Percentiles rank a stretch among this genome's conserved stretches.
phyloP scores from a whole-genome alignment of 2,888 invertebrate genomes.

The Coronaproctus castanopsis region DNA sequence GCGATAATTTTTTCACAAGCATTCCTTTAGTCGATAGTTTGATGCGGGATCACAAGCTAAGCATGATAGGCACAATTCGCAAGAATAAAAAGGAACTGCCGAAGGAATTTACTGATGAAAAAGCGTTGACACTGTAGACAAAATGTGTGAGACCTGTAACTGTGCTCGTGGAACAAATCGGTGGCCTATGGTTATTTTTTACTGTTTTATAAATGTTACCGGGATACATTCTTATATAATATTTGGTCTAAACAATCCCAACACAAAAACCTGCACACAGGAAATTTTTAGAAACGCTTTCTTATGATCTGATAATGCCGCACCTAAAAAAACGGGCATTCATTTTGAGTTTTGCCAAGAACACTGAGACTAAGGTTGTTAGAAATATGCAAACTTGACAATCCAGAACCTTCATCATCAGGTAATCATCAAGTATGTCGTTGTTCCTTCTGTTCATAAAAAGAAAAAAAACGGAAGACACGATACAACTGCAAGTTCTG shows the following conservation, averaged over 20 bases:
- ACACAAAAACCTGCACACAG: not conserved
- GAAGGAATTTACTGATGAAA: constrained; percentile 19
- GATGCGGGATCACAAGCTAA: no score
- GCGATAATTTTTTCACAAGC: constrained; percentile 17
- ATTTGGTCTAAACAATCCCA: constrained; percentile 4
- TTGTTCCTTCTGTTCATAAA: not conserved
- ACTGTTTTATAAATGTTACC: constrained; percentile 19
- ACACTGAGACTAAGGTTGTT: not conserved
- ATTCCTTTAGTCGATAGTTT: constrained; percentile 17
- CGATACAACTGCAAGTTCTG: not conserved
- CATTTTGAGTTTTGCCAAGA: not conserved
- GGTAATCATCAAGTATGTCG: not conserved
- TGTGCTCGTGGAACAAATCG: constrained; percentile 18
- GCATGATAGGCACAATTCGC: constrained; percentile 16
- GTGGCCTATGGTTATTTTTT: constrained; percentile 20
- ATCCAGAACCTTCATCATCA: not conserved
- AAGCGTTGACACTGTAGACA: constrained; percentile 20
- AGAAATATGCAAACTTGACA: not conserved
- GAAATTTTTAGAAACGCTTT: not conserved
- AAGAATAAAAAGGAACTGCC: constrained; percentile 22
- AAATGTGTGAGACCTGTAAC: constrained; percentile 19
- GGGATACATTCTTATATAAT: constrained; percentile 19
- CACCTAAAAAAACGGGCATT: not conserved
- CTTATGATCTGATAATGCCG: not conserved
- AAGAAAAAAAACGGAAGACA: not conserved